Base-by-base conservation (phyloP, 2,797 vertebrate species). In the Sandelia bainsii region DNA sequence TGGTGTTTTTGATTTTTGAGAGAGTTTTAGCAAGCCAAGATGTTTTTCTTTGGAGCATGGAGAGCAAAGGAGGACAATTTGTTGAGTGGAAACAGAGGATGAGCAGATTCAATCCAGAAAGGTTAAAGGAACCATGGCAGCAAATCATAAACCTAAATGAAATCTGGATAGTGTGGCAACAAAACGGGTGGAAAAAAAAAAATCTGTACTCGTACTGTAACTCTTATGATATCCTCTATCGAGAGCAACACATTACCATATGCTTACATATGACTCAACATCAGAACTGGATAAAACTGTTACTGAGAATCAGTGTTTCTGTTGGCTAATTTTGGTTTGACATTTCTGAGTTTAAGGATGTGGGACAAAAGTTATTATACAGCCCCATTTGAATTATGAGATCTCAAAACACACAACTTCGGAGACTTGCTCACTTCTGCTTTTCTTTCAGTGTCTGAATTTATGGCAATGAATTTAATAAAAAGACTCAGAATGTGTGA, bases 401-500 rank as follows among this genome's bases (percentile, higher is more conserved):
- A 6, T 60, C 57, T 72, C 40, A 52, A 54, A 78, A 63, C 22
- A 62, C 14, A 45, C 17, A 54, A 12, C 32, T 61, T 9, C 11
- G 46, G 37, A 66, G 23, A 25, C 42, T 1, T 20, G 12, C 46
- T 73, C 39, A 50, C 46, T 61, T 59, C 54, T 58, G 23, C 39
- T 62, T 14, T 22, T 40, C 16, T 56, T 25, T 65, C 9, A 40
- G 29, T 50, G 8, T 66, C 54, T 66, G 22, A 46, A 52, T 59
- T 58, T 37, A 61, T 17, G n/a, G 44, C 37, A 60, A 81, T 6
- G 10, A 50, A 50, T 77, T 69, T 71, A 87, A 91, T 78, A 62
- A 87, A 90, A 85, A 82, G 53, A 91, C 82, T 82, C 81, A 82
- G 61, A 64, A 76, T 69, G 68, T 86, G 76, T 70, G 70, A 82